A percentile compares a stretch with the other conserved stretches of the same genome.
Conservation (phyloP, 2,888 invertebrate species). For the Lacanobia wlatinum region DNA sequence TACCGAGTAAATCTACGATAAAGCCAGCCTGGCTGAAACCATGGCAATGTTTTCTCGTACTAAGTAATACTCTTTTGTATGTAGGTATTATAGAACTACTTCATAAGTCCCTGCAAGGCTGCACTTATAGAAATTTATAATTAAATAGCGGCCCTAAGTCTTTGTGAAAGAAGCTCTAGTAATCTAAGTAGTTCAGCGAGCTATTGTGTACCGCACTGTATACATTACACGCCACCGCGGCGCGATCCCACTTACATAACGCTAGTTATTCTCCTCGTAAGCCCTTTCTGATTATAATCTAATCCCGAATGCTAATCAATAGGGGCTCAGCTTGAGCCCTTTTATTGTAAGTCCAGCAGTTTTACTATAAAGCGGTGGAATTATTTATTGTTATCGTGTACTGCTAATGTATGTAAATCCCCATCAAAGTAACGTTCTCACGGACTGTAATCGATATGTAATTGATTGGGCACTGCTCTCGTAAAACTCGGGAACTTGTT, state of each 20-base stretch:
- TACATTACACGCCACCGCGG: not conserved
- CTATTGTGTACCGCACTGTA: not conserved
- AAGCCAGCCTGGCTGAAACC: conserved; percentile 14
- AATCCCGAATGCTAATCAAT: conserved; percentile 32
- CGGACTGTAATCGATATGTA: conserved; percentile 45
- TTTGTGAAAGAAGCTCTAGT: conserved; percentile 42
- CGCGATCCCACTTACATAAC: not conserved
- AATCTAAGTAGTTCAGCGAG: conserved; percentile 22
- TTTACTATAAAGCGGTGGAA: conserved; percentile 14
- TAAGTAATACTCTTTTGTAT: conserved; percentile 27
- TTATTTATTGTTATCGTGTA: conserved; percentile 17
- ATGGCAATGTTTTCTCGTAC: conserved; percentile 16
- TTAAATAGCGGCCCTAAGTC: conserved; percentile 43
- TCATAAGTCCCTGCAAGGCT: conserved; percentile 34
- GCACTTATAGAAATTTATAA: conserved; percentile 35
- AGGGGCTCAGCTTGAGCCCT: conserved; percentile 5
- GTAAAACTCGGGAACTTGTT: conserved; percentile 26
- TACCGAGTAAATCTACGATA: conserved; percentile 4
- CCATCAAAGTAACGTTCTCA: conserved; percentile 41
- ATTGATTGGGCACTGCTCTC: conserved; percentile 31
- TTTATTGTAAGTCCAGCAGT: conserved; percentile 13
- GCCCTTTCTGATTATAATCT: conserved; percentile 34
- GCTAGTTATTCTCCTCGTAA: conserved; percentile 8
- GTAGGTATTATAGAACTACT: conserved; percentile 1
- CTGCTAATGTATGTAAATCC: conserved; percentile 39